These are phyloP conservation scores for Mormyrus lacerda DNA, from an alignment of 2,113 vertebrate species.

Conservation along the genomic window DNA sequence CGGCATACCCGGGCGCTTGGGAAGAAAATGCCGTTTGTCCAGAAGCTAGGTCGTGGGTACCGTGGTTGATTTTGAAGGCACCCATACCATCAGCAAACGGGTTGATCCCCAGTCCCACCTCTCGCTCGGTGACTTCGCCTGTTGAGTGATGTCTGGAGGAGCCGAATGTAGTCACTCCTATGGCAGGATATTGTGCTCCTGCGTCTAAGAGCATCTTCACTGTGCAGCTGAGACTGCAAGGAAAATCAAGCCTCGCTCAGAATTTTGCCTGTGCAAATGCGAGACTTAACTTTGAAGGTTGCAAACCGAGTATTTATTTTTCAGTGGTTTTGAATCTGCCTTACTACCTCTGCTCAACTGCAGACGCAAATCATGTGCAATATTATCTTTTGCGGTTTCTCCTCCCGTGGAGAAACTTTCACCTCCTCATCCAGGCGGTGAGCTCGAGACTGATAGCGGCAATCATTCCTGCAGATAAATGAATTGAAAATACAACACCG, in stretches of 20 bases:
- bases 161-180: constrained; percentile 98
- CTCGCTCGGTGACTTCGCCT: constrained; percentile 93
- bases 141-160: constrained; percentile 95
- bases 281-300: constrained; percentile 37
- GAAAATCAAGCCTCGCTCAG: constrained; percentile 35
- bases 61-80: constrained; percentile 98
- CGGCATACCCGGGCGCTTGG: constrained; percentile 91
- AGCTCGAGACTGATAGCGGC: constrained; percentile 99
- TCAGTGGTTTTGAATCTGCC: constrained; percentile 51
- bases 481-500: constrained; percentile 99
- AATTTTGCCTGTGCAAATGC: constrained; percentile 23
- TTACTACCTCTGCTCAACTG: constrained; percentile 55
- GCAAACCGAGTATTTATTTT: constrained; percentile 63
- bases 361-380: constrained; percentile 84
- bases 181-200: constrained; percentile 95
- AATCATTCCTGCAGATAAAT: constrained; percentile 99
- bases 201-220: constrained; percentile 98
- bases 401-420: constrained; percentile 99
- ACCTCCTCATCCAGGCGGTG: constrained; percentile 99
- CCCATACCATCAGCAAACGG: constrained; percentile 98
- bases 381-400: constrained; percentile 99
- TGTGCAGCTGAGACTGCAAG: constrained; percentile 69
- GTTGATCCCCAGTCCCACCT: constrained; percentile 97
- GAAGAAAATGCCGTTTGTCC: constrained; percentile 96
- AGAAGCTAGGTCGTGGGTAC: constrained; percentile 87